Evolutionary conservation across 2,113 vertebrate species (phyloP), one percentile per base, ranked within the genome.

Genomic region (Sprattus sprattus): DNA sequence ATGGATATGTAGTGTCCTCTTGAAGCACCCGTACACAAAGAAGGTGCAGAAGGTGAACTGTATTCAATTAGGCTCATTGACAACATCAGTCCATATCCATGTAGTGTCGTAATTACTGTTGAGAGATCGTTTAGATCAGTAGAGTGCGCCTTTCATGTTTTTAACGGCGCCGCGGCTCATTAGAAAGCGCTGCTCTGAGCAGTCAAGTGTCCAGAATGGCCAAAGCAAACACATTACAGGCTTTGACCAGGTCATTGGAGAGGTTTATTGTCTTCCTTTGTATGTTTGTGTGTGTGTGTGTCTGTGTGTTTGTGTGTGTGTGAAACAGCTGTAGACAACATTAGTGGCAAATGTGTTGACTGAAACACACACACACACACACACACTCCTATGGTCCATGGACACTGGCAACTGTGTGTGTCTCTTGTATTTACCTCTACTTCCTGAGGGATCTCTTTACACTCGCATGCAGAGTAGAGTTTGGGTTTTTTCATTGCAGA

Each of bases 181-280:
- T 71, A 71, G 25, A 25, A 10, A 71, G 64, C 46, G 45, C 60
- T 25, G 81, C 71, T 86, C 81, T 81, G 83, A 75, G 47, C 46
- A 46, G 9, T 80, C 85, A 57, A 54, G 71, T 89, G 90, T 88
- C 90, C 89, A 92, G 82, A 89, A 46, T 28, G 64, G 78, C 82
- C 52, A 86, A 52, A 0, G 32, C 57, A 60, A 54, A 86, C 67
- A 90, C 90, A 89, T 85, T 84, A 45, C 45, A 83, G 22, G 11
- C 32, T 81, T 81, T 46, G 84, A 67, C 87, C 81, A 60, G 90
- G 84, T 88, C 10, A 80, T 32, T 71, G 64, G 85, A 86, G 89
- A 87, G 7, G 18, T 88, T 91, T 87, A 85, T 84, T 81, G 85
- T 75, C 9, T 45, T 64, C 45, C 18, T 90, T 90, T 90, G 86